A percentile compares a stretch with the other conserved stretches of the same genome.
Conservation (phyloP, 2,113 vertebrate species). For the Spea bombifrons region DNA sequence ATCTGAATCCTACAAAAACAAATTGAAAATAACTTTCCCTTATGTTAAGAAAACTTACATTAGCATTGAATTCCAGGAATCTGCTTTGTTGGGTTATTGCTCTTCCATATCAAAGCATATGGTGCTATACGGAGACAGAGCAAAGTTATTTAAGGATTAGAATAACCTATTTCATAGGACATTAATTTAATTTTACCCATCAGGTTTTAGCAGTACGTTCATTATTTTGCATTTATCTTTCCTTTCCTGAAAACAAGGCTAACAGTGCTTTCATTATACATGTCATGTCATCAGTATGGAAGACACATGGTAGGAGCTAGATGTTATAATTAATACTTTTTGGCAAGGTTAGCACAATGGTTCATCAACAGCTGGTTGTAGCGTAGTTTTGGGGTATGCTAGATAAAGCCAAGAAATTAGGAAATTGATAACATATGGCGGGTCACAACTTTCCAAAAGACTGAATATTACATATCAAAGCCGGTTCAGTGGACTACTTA, state of each 20-base stretch:
- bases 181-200: constrained; percentile 33
- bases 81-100: too few relatives aligned
- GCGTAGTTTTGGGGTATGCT: constrained; percentile 35
- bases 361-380: constrained; percentile 42
- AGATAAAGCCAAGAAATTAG: constrained; percentile 44
- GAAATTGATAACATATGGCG: constrained; percentile 45
- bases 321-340: constrained; percentile 41
- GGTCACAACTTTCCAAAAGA: constrained; percentile 43
- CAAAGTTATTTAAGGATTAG: constrained; percentile 6
- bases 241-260: constrained; percentile 1
- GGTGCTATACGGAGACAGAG: constrained; percentile 1
- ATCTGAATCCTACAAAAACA: too few relatives aligned
- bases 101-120: constrained; percentile 17
- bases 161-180: constrained; percentile 33
- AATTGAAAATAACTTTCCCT: too few relatives aligned
- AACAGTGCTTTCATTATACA: constrained; percentile 9
- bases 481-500: constrained; percentile 34
- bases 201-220: constrained; percentile 2
- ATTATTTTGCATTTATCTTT: constrained; percentile 25
- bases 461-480: constrained; percentile 38
- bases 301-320: constrained; percentile 22
- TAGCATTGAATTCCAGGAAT: too few relatives aligned
- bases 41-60: too few relatives aligned
- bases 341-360: constrained; percentile 36
- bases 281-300: constrained; percentile 14